Percentiles rank a stretch among this genome's conserved stretches.
These are phyloP conservation scores for Drosophila yooni DNA, from an alignment of 2,888 invertebrate species.

Conservation along the genomic window DNA sequence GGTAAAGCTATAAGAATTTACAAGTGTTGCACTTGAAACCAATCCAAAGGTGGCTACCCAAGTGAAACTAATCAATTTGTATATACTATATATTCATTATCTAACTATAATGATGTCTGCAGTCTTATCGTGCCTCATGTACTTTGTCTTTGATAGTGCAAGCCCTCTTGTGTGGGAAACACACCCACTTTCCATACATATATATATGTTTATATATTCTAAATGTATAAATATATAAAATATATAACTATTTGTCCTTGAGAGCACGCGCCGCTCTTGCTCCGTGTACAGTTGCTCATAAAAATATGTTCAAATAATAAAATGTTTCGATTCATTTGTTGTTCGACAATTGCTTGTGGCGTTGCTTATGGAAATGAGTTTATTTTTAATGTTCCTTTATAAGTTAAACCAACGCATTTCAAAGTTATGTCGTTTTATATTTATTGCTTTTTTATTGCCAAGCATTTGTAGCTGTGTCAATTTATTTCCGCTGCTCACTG, in stretches of 20 bases:
- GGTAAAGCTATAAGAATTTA: conserved; percentile 12
- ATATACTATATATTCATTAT: conserved; percentile 10
- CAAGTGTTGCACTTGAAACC: conserved; percentile 16
- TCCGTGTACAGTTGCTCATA: conserved; percentile 12
- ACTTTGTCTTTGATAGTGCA: conserved; percentile 37
- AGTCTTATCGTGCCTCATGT: conserved; percentile 38
- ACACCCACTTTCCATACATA: conserved; percentile 39
- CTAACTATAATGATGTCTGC: conserved; percentile 22
- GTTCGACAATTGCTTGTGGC: background rate
- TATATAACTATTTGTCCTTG: conserved; percentile 20
- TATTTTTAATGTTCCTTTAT: conserved; percentile 18
- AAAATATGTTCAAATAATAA: background rate
- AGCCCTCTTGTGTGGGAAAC: conserved; percentile 15
- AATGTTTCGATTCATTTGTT: background rate
- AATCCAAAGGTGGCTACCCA: background rate
- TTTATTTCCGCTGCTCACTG: conserved; percentile 26
- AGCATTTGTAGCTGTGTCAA: conserved; percentile 32
- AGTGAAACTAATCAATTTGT: conserved; percentile 25
- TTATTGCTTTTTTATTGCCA: conserved; percentile 8
- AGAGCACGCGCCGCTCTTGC: conserved; percentile 10
- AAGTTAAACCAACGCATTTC: conserved; percentile 5
- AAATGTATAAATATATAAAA: background rate
- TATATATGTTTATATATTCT: background rate
- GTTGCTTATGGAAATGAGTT: background rate
- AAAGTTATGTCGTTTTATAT: background rate